A percentile compares a stretch with the other conserved stretches of the same genome.
phyloP scores from a whole-genome alignment of 2,888 invertebrate genomes.

The Resseliella maxima region DNA sequence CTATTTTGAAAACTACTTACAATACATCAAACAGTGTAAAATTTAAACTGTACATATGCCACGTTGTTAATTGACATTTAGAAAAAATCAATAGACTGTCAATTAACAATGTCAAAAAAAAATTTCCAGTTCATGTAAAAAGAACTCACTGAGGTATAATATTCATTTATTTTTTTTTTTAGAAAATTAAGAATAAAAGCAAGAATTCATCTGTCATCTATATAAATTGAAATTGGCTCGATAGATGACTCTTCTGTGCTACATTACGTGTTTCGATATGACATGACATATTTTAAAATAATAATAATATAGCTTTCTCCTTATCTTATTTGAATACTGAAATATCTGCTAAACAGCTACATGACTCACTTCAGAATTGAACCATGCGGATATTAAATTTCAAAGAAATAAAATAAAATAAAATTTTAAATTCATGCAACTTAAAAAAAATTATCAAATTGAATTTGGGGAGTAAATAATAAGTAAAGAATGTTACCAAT shows the following conservation, averaged over 20 bases:
- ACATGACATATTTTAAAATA: slow-evolving; percentile 43
- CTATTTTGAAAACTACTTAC: too few relatives aligned
- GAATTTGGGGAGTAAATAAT: too few relatives aligned
- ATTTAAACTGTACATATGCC: not conserved
- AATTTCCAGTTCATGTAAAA: not conserved
- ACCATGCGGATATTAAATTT: too few relatives aligned
- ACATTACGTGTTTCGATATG: slow-evolving; percentile 54
- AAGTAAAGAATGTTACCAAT: too few relatives aligned
- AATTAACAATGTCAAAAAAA: not conserved
- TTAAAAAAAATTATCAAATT: too few relatives aligned
- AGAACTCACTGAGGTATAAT: too few relatives aligned
- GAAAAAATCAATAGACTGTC: slow-evolving; percentile 57
- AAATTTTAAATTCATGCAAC: too few relatives aligned
- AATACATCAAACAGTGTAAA: not conserved
- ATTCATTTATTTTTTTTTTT: too few relatives aligned
- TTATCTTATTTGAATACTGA: not conserved
- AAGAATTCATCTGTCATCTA: not conserved
- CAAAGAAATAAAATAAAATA: too few relatives aligned
- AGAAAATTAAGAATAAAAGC: not conserved
- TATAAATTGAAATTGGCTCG: not conserved
- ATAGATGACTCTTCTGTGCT: not conserved
- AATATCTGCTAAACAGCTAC: not conserved
- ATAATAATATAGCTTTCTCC: not conserved
- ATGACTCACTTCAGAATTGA: not conserved
- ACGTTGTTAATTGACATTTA: too few relatives aligned